Conservation (phyloP, 1,140 invertebrate species). For the Formica selysi region DNA sequence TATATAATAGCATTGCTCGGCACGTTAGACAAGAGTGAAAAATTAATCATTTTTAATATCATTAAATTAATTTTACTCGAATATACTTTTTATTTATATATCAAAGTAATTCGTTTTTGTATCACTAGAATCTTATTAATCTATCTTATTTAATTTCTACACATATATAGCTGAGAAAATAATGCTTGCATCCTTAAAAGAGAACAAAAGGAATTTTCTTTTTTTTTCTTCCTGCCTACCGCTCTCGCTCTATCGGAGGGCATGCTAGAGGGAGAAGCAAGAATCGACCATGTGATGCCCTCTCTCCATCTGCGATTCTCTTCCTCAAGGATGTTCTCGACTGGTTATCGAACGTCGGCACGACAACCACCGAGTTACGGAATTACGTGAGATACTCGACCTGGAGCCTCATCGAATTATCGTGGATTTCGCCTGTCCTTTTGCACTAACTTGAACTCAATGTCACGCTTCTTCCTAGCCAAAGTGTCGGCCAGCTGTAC, state of each 20-base stretch:
- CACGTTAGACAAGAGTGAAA: no score
- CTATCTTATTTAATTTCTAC: background rate
- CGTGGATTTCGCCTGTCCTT: slow-evolving; percentile 46
- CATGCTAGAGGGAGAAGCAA: slow-evolving; percentile 42
- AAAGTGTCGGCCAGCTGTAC: background rate
- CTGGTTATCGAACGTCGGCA: slow-evolving; percentile 57
- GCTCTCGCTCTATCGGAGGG: background rate
- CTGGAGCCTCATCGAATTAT: slow-evolving; percentile 60
- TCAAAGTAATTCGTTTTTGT: background rate
- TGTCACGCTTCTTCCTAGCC: slow-evolving; percentile 27
- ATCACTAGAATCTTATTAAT: background rate
- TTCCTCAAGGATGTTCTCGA: slow-evolving; percentile 55
- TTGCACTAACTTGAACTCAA: slow-evolving; percentile 34
- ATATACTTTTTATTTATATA: background rate
- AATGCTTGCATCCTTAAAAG: background rate
- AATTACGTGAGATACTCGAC: slow-evolving; percentile 58
- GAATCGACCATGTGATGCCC: slow-evolving; percentile 32
- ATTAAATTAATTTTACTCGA: background rate
- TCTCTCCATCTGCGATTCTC: slow-evolving; percentile 48
- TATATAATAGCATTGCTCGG: background rate
- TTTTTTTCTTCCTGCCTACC: background rate
- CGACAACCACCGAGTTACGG: slow-evolving; percentile 55
- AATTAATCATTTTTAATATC: background rate
- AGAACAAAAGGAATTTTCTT: slow-evolving; percentile 42
- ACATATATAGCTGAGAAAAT: background rate